Percentiles rank a stretch among this genome's conserved stretches.
These are phyloP conservation scores for Odontesthes bonariensis DNA, from an alignment of 2,113 vertebrate species.

Conservation along the genomic window DNA sequence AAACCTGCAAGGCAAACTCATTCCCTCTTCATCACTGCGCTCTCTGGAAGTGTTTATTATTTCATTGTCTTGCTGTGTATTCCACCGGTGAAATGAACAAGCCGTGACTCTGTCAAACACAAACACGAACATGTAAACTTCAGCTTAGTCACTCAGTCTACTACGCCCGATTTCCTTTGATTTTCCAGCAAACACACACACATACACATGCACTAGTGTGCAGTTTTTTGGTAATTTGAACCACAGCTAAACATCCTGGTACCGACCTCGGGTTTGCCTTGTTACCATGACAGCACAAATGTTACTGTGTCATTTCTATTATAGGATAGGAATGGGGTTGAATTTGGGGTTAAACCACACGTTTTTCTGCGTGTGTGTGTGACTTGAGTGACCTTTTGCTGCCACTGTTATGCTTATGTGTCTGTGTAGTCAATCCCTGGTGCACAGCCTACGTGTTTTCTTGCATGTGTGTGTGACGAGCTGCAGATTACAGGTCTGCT, in stretches of 20 bases:
- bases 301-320: constrained; percentile 45
- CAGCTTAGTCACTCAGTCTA: constrained; percentile 44
- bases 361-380: constrained; percentile 14
- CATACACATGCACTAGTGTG: constrained; percentile 30
- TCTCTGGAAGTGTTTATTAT: constrained; percentile 54
- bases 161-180: constrained; percentile 39
- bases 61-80: constrained; percentile 29
- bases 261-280: constrained; percentile 51
- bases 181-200: constrained; percentile 23
- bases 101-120: constrained; percentile 49
- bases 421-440: constrained; percentile 12
- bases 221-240: constrained; percentile 45
- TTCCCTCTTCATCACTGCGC: background rate
- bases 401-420: constrained; percentile 11
- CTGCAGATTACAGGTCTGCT: constrained; percentile 59
- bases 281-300: constrained; percentile 58
- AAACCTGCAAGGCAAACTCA: constrained; percentile 14
- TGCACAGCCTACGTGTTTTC: constrained; percentile 16
- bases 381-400: constrained; percentile 22
- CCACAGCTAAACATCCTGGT: constrained; percentile 68
- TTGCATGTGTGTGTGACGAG: constrained; percentile 27
- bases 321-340: constrained; percentile 56
- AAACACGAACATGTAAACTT: constrained; percentile 57
- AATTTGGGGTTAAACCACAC: constrained; percentile 50
- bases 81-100: constrained; percentile 47